A percentile compares a stretch with the other conserved stretches of the same genome.
phyloP scores from a whole-genome alignment of 2,888 invertebrate genomes.

The Periphyllus acericola region DNA sequence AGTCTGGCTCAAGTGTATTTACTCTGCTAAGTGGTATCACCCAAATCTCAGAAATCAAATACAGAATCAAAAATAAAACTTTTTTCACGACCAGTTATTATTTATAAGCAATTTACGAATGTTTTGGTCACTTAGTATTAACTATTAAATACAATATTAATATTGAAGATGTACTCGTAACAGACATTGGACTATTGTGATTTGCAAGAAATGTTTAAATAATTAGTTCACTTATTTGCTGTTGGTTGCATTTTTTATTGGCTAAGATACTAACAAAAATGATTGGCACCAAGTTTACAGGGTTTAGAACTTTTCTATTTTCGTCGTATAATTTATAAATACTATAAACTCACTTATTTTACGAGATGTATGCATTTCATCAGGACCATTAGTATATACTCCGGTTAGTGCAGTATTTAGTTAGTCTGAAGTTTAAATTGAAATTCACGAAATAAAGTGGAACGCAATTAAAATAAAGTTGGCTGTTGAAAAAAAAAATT shows the following conservation, averaged over 20 bases:
- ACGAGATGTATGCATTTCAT: not conserved
- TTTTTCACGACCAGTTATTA: too few species aligned
- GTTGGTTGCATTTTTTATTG: not conserved
- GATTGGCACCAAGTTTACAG: not conserved
- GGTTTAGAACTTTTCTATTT: not conserved
- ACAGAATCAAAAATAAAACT: too few species aligned
- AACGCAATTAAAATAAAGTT: not conserved
- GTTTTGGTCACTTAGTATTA: too few species aligned
- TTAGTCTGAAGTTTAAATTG: not conserved
- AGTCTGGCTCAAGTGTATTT: too few species aligned
- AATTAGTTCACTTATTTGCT: not conserved
- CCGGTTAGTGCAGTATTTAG: too few species aligned
- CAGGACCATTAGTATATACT: not conserved
- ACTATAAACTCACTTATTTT: not conserved
- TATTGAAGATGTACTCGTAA: too few species aligned
- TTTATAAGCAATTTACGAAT: too few species aligned
- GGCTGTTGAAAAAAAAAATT: too few species aligned
- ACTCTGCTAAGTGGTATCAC: too few species aligned
- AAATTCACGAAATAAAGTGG: not conserved
- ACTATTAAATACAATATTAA: too few species aligned
- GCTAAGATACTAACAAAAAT: not conserved
- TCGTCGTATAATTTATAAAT: not conserved
- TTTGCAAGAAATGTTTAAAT: not conserved
- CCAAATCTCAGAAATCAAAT: too few species aligned
- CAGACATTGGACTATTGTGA: too few species aligned